Conservation (phyloP, 2,113 vertebrate species). For the Mandrillus leucophaeus region DNA sequence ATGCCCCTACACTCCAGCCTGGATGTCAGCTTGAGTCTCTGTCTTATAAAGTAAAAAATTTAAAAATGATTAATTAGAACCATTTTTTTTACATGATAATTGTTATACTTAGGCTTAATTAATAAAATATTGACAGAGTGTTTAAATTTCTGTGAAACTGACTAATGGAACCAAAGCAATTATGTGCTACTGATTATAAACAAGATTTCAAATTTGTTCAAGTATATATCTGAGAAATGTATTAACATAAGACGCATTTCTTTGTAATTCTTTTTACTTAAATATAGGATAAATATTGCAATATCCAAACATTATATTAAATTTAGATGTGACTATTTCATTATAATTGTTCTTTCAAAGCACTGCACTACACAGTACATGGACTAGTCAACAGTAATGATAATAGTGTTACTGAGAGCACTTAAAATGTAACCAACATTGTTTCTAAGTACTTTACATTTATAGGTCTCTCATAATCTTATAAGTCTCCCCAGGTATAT, state of each 20-base stretch:
- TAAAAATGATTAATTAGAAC: background rate
- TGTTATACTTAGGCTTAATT: background rate
- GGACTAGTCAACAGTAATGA: background rate
- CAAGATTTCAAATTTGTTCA: background rate
- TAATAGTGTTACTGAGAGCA: background rate
- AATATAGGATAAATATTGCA: background rate
- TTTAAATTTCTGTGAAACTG: slow-evolving; percentile 1
- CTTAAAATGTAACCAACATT: background rate
- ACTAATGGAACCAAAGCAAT: background rate
- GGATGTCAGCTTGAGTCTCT: too few relatives aligned
- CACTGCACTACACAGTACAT: background rate
- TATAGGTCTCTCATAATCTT: background rate
- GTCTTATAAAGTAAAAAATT: too few relatives aligned
- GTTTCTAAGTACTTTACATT: background rate
- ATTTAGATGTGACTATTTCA: background rate
- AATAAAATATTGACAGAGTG: background rate
- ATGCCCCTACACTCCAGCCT: too few relatives aligned
- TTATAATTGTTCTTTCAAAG: background rate
- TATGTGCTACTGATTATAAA: background rate
- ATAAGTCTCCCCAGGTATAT: background rate
- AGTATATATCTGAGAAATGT: background rate
- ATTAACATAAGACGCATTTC: background rate
- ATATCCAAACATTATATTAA: background rate
- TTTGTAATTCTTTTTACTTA: background rate
- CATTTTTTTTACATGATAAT: background rate